Percentiles rank a stretch among this genome's conserved stretches.
Evolutionary conservation across 2,888 invertebrate genomes (phyloP).

Genomic region (Eulithis prunata): DNA sequence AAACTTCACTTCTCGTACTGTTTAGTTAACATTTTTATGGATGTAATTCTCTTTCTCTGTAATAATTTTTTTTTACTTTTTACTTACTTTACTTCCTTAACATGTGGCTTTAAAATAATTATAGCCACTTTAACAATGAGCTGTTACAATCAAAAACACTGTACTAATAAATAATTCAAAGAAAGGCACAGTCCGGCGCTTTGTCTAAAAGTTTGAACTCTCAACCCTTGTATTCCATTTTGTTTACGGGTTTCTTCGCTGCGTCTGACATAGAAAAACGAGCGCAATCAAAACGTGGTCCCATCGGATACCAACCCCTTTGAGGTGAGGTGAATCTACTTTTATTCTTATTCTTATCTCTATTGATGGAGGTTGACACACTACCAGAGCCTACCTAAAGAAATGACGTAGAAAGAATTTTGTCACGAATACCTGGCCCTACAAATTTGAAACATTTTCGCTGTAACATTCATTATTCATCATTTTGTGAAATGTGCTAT

Average conservation of each 20-base stretch:
- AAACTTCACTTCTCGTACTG: no score
- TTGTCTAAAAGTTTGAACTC: not conserved
- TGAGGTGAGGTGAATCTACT: slow-evolving; percentile 3
- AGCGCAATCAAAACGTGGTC: slow-evolving; percentile 13
- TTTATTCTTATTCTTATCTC: not conserved
- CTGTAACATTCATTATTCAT: slow-evolving; percentile 13
- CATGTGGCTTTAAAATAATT: no score
- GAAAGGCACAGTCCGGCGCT: not conserved
- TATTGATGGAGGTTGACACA: slow-evolving; percentile 1
- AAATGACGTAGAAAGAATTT: not conserved
- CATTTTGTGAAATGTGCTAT: slow-evolving; percentile 10
- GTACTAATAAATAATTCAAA: no score
- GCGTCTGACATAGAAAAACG: slow-evolving; percentile 16
- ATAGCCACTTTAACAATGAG: no score
- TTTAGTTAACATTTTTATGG: no score
- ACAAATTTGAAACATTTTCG: slow-evolving; percentile 4
- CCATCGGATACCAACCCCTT: slow-evolving; percentile 8
- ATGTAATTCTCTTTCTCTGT: no score
- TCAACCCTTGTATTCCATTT: slow-evolving; percentile 17
- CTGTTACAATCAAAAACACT: no score
- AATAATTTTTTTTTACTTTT: no score
- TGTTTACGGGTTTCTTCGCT: slow-evolving; percentile 12
- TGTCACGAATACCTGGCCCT: not conserved
- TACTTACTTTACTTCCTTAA: no score
- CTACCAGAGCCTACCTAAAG: not conserved